A percentile compares a stretch with the other conserved stretches of the same genome.
phyloP scores from a whole-genome alignment of 2,888 invertebrate species.

The Belgica antarctica region DNA sequence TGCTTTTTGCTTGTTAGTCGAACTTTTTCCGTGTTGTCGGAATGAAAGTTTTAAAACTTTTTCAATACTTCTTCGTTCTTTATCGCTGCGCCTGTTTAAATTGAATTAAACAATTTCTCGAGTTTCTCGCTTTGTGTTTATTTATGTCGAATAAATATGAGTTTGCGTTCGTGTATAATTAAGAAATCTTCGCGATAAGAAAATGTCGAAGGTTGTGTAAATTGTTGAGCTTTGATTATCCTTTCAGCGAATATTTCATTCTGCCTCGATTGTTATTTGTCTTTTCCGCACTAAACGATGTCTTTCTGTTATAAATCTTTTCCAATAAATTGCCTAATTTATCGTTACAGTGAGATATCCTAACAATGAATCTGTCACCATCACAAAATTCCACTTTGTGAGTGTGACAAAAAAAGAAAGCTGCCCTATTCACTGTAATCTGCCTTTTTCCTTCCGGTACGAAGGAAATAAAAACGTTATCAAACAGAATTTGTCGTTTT shows the following conservation, averaged over 20 bases:
- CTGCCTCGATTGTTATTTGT: not conserved
- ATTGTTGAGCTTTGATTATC: slow-evolving; percentile 21
- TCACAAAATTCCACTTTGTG: too few species aligned
- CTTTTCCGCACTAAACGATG: not conserved
- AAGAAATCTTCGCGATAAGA: not conserved
- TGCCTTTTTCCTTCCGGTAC: not conserved
- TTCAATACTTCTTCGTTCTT: not conserved
- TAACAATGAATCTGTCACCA: too few species aligned
- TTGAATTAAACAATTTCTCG: not conserved
- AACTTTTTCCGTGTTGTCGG: not conserved
- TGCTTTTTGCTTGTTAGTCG: not conserved
- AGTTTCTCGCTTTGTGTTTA: not conserved
- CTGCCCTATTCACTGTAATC: too few species aligned
- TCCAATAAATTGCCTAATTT: slow-evolving; percentile 29
- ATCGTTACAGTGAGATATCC: too few species aligned
- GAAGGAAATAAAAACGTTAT: not conserved
- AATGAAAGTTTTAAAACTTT: not conserved
- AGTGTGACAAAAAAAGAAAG: too few species aligned
- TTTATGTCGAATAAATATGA: not conserved
- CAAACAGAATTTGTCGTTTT: not conserved
- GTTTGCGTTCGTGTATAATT: not conserved
- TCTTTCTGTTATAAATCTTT: slow-evolving; percentile 30
- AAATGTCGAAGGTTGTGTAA: not conserved
- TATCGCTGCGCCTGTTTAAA: not conserved
- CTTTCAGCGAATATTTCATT: not conserved